phyloP scores from a whole-genome alignment of 2,113 vertebrate species.

The Myotis davidii region DNA sequence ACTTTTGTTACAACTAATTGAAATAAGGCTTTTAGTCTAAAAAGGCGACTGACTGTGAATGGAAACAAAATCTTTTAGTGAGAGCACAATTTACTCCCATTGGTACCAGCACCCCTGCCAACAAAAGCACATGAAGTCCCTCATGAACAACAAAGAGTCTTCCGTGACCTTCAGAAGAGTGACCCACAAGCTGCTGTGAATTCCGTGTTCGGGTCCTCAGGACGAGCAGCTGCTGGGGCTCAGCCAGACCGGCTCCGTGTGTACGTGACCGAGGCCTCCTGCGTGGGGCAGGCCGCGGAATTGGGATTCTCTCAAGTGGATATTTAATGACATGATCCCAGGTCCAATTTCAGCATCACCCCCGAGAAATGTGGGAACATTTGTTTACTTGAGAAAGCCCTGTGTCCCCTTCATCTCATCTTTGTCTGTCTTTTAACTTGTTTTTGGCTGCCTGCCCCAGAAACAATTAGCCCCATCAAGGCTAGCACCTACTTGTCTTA shows the following conservation, averaged over 20 bases:
- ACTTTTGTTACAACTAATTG: neutral
- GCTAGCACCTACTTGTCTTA: neutral
- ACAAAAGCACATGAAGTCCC: neutral
- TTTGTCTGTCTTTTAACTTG: neutral
- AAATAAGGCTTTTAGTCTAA: neutral
- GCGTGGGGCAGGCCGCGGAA: neutral
- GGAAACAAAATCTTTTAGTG: neutral
- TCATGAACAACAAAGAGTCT: neutral
- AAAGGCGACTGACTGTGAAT: neutral
- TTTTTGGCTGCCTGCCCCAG: neutral
- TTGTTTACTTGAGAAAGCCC: neutral
- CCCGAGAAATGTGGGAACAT: conserved; percentile 26
- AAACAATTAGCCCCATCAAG: conserved; percentile 4
- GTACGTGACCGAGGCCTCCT: neutral
- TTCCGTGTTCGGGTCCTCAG: neutral
- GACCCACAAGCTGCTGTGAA: neutral
- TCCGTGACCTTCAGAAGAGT: neutral
- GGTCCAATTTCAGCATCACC: conserved; percentile 39
- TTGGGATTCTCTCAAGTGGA: neutral
- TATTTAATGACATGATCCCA: conserved; percentile 17
- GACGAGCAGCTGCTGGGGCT: neutral
- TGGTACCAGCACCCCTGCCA: too few relatives aligned
- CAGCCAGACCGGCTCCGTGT: neutral
- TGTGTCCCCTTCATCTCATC: neutral
- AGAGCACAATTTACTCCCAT: neutral